Evolutionary conservation across 2,113 vertebrate species (phyloP), one percentile per base, ranked within the genome.

Genomic region (Triplophysa siluroides): DNA sequence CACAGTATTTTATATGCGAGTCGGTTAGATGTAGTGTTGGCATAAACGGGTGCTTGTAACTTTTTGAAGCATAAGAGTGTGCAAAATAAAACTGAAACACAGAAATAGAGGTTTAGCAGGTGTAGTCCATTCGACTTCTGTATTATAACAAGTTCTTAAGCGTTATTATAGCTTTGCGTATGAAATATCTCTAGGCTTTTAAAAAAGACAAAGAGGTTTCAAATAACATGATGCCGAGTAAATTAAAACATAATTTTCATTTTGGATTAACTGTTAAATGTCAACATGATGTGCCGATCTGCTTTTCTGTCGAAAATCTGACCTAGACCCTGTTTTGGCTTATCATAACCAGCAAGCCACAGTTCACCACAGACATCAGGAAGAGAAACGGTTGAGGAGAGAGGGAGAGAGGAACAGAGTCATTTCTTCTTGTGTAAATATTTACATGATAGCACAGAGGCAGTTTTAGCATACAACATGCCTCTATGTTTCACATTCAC

Each of bases 381-480:
- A n/a, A 56, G 65, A 68, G n/a, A 70, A 52, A 29, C 8, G 16
- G n/a, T 6, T 23, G 41, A 50, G 66, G 71, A 38, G 41, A 73
- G 26, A 60, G 26, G 58, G 21, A 50, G 65, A 62, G 69, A 64
- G 68, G 54, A 19, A 54, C 6, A 75, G 71, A 69, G 58, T 64
- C 58, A 5, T 63, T 63, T 71, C 68, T 64, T 70, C 26, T 38
- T 6, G 63, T 45, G 71, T 67, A 81, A 81, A 81, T 76, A 81
- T 81, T 81, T 81, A 81, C 64, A 76, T 13, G 69, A 68, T 41
- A 33, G 72, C 23, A 68, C 24, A 43, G 33, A 45, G 29, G n/a
- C 21, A 58, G 69, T 52, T 65, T 52, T 23, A 60, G 70, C 62
- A 67, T 80, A 54, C 66, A 21, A 72, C 21, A 71, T 29, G 21